Base-by-base conservation (phyloP, 2,888 invertebrate genomes). In the Lasius platythorax region DNA sequence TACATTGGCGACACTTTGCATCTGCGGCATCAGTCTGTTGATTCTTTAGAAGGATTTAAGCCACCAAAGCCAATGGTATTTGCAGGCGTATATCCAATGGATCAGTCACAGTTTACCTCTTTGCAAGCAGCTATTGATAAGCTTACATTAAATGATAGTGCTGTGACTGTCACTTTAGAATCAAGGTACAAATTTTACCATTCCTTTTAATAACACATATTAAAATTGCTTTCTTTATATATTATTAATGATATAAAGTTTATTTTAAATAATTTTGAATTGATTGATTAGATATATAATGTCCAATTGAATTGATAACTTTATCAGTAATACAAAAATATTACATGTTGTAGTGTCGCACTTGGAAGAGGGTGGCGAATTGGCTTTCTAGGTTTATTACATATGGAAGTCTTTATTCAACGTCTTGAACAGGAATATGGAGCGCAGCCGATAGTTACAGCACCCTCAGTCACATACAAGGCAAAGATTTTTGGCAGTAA, bases 101-200 rank as follows among this genome's bases (percentile, higher is more conserved):
- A 99, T 95, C 98, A 99, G 93, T 97, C 98, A 0, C 97, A 99
- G 93, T 97, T 97, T 93, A 93, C 96, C 0, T 96, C 96, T 78
- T 95, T 99, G 23, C 96, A 97, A 91, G 96, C 96, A 92, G 98
- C 99, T 15, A 97, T 99, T 78, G 98, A 98, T 87, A 98, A 98
- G 95, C 96, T 99, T 67, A 96, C 97, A n/a, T 96, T 99, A 61
- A 99, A 99, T 95, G 99, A 99, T 95, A 97, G 98, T 8, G 99
- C 98, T 84, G 99, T 99, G 5, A 96, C 97, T n/a, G 96, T 98
- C 5, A 96, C 96, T 58, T 94, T 97, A 23, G 99, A 99, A 95
- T 97, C 97, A 6, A 98, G 98, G 98, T 98, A 95, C 43, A 46
- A 58, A 8, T 56, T 66, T 50, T 18, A 28, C 2, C 18, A 75